Evolutionary conservation across 2,888 invertebrate genomes (phyloP).

Genomic region (Drepana falcataria): DNA sequence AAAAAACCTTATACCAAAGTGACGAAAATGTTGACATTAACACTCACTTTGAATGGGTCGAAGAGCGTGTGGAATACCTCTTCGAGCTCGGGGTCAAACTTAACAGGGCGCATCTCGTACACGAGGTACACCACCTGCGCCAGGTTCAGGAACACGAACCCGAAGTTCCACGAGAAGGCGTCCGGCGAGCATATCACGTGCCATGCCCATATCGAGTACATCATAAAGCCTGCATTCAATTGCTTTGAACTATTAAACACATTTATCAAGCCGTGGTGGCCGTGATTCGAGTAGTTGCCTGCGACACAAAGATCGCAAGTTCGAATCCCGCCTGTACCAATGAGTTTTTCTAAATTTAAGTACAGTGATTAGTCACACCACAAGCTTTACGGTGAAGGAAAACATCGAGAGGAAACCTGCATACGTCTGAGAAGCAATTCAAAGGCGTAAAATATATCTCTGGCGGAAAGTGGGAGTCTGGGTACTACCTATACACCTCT

Average conservation of each 20-base stretch:
- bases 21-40: neutral
- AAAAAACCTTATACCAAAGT: neutral
- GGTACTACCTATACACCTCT: no score
- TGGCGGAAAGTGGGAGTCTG: no score
- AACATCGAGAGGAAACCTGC: no score
- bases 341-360: no score
- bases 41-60: slow-evolving; percentile 86
- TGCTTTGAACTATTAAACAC: neutral
- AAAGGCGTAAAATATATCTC: no score
- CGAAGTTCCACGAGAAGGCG: slow-evolving; percentile 92
- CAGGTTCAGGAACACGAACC: slow-evolving; percentile 88
- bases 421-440: no score
- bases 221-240: slow-evolving; percentile 81
- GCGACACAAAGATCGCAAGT: no score
- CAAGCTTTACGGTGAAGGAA: no score
- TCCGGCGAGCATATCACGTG: slow-evolving; percentile 92
- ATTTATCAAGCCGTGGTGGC: no score
- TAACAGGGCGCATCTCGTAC: slow-evolving; percentile 89
- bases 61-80: slow-evolving; percentile 88
- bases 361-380: no score
- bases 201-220: slow-evolving; percentile 94
- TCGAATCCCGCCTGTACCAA: no score
- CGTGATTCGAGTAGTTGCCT: no score
- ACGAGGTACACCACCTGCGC: slow-evolving; percentile 89
- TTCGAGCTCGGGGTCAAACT: slow-evolving; percentile 90